phyloP scores from a whole-genome alignment of 2,888 invertebrate genomes.

The Pterostichus niger region DNA sequence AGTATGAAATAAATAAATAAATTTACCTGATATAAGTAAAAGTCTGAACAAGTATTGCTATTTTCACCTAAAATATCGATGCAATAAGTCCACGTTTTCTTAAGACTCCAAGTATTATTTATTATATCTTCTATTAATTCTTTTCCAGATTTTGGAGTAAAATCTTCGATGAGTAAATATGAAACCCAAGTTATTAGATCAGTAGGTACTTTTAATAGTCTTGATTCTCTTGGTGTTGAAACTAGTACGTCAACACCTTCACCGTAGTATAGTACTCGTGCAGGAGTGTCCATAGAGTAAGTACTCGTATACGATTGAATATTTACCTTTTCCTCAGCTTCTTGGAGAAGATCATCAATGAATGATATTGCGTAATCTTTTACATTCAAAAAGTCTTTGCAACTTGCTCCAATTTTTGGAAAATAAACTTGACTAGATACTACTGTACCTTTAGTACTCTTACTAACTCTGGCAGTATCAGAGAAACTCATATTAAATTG shows the following conservation, averaged over 20 bases:
- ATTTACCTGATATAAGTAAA: slow-evolving; percentile 72
- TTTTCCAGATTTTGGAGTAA: slow-evolving; percentile 69
- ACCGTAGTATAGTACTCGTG: not conserved
- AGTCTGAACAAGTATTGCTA: slow-evolving; percentile 71
- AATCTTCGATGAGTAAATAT: slow-evolving; percentile 71
- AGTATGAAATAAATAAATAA: no score
- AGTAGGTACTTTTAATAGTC: not conserved
- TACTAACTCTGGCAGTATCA: no score
- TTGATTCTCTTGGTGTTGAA: not conserved
- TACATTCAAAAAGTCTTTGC: slow-evolving; percentile 19
- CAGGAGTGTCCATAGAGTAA: not conserved
- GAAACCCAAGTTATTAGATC: not conserved
- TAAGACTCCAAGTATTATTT: slow-evolving; percentile 69
- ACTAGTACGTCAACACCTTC: not conserved
- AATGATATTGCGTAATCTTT: slow-evolving; percentile 33
- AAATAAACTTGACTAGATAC: no score
- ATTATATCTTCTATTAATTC: slow-evolving; percentile 70
- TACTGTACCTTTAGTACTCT: no score
- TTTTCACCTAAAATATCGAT: slow-evolving; percentile 69
- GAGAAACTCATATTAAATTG: no score
- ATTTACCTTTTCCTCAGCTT: slow-evolving; percentile 2
- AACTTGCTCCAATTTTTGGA: not conserved
- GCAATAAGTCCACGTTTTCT: slow-evolving; percentile 71
- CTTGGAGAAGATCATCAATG: slow-evolving; percentile 11
- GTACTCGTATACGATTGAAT: no score